Evolutionary conservation across 2,113 vertebrate species (phyloP).

Genomic region (Osmerus mordax): DNA sequence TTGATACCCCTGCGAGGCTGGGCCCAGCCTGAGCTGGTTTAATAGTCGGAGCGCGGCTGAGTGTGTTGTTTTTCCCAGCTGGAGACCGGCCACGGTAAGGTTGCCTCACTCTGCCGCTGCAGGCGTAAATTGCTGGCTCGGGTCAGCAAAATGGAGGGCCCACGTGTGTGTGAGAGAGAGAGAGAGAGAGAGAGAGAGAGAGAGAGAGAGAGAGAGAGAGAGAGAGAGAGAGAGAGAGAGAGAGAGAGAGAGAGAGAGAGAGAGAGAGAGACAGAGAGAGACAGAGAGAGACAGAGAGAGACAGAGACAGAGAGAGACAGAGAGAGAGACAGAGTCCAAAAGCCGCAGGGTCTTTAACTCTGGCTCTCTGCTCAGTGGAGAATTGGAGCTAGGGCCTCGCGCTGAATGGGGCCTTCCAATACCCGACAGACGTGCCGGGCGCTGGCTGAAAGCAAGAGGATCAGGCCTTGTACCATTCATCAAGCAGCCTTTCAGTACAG

Average conservation of each 20-base stretch:
- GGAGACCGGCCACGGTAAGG: neutral
- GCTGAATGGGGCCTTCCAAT: slow-evolving; percentile 21
- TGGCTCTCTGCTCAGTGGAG: neutral
- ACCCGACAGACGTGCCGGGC: slow-evolving; percentile 28
- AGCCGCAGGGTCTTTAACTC: neutral
- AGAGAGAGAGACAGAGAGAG: too few species aligned
- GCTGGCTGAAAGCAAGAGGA: slow-evolving; percentile 22
- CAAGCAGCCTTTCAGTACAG: slow-evolving; percentile 15
- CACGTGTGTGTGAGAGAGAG: too few species aligned
- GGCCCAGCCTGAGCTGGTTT: neutral
- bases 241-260: too few species aligned
- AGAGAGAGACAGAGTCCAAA: too few species aligned
- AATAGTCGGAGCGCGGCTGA: neutral
- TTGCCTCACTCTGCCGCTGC: neutral
- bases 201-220: too few species aligned
- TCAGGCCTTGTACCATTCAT: slow-evolving; percentile 33
- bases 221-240: too few species aligned
- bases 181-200: too few species aligned
- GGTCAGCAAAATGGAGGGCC: too few species aligned
- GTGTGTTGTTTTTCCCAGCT: neutral
- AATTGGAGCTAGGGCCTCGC: slow-evolving; percentile 8
- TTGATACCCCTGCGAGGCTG: neutral
- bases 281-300: too few species aligned
- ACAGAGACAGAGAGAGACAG: too few species aligned
- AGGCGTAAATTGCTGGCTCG: neutral